Evolutionary conservation across 2,888 invertebrate species (phyloP).

Genomic region (Parthenolecanium corni): DNA sequence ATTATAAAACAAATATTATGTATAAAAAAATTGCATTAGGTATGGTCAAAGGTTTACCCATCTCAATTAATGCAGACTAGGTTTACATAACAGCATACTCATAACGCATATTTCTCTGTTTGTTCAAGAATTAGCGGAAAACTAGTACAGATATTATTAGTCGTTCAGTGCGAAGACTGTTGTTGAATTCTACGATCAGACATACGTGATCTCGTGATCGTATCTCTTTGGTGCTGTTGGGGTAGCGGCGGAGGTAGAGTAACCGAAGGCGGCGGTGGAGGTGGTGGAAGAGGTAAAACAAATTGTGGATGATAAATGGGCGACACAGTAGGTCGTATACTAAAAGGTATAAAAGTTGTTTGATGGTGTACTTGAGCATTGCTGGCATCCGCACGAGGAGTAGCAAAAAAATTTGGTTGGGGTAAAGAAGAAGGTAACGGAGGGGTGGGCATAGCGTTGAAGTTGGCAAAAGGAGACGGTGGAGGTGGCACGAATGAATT

Average conservation of each 20-base stretch:
- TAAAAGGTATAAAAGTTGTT: conserved; percentile 12
- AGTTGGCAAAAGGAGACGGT: conserved; percentile 11
- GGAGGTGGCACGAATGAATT: not conserved
- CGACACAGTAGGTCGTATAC: conserved; percentile 5
- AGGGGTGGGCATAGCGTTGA: conserved; percentile 5
- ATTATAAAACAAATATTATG: not conserved
- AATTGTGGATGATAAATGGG: conserved; percentile 4
- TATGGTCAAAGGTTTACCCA: not conserved
- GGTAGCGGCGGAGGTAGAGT: not conserved
- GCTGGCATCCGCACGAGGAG: not conserved
- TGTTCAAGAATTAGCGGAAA: conserved; percentile 5
- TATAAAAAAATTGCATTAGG: no score
- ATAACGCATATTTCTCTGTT: no score
- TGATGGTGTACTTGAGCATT: not conserved
- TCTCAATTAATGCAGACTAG: not conserved
- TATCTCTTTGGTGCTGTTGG: not conserved
- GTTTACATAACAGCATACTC: no score
- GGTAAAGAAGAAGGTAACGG: conserved; percentile 17
- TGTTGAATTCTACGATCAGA: conserved; percentile 5
- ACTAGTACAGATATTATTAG: not conserved
- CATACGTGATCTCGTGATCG: not conserved
- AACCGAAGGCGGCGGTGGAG: not conserved
- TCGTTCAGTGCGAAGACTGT: conserved; percentile 6
- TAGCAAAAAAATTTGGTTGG: conserved; percentile 7
- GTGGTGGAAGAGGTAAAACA: conserved; percentile 13